These are phyloP conservation scores for Rhabdomys dilectus DNA, from an alignment of 2,113 vertebrate species.

Conservation along the genomic window DNA sequence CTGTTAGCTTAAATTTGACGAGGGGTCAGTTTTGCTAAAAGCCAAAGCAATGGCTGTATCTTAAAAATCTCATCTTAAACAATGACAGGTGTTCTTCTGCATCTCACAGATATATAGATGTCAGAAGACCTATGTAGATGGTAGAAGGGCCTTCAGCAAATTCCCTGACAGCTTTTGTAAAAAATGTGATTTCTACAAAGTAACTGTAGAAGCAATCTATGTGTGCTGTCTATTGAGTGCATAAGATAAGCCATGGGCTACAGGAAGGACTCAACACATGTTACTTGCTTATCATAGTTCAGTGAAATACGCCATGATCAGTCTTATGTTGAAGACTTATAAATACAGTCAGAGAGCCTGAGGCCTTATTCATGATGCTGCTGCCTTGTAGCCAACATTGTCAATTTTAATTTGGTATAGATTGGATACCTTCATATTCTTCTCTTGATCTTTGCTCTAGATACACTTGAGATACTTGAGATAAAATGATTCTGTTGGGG, in stretches of 20 bases:
- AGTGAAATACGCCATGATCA: background rate
- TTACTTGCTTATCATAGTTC: background rate
- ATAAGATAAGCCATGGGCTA: background rate
- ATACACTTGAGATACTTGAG: background rate
- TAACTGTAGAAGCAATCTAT: background rate
- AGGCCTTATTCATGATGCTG: background rate
- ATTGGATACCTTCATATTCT: background rate
- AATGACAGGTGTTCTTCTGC: background rate
- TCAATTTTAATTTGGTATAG: conserved; percentile 33
- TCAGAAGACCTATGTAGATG: background rate
- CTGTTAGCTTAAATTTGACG: background rate
- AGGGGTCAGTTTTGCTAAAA: background rate
- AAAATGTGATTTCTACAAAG: background rate
- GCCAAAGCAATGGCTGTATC: background rate
- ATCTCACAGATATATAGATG: background rate
- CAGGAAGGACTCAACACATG: background rate
- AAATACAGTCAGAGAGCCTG: background rate
- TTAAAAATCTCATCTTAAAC: background rate
- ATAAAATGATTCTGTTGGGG: background rate
- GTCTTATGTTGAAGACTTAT: background rate
- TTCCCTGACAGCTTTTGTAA: background rate
- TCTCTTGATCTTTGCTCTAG: conserved; percentile 11
- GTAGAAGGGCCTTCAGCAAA: background rate
- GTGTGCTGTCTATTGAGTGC: background rate
- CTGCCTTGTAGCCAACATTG: background rate